Base-by-base conservation (phyloP, 2,113 vertebrate species). In the Melanerpes aurifrons region DNA sequence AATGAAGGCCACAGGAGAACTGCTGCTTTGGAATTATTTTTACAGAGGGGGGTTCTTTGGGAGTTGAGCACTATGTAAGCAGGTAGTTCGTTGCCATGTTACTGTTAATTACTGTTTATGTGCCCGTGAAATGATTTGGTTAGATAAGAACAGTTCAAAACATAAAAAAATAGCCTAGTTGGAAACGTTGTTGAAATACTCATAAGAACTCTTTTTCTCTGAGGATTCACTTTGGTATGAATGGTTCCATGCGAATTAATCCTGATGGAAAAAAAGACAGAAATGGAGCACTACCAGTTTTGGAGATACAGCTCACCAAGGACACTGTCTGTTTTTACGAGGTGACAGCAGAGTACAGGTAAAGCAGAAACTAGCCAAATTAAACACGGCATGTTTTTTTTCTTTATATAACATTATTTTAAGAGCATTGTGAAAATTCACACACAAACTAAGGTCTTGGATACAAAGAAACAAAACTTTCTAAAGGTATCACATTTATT, bases 171-270 rank as follows among this genome's bases (percentile, higher is more conserved):
- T 63, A 77, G 19, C 20, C 18, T 74, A 19, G 1, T 81, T 82
- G 61, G 32, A 83, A 85, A 47, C 4, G 15, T 6, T n/a, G 20
- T 71, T 87, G 64, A 77, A 94, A 43, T 79, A 74, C 32, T 11
- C 20, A 8, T 78, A 43, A 95, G 47, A 90, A 64, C 45, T 91
- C 40, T 88, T 92, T 96, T 71, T 95, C 26, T 95, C 91, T 15
- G 3, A 99, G 99, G 97, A 96, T 99, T 96, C 99, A 99, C 97
- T 99, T 99, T 14, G 99, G 99, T 58, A 99, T 99, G 98, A 99
- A 99, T 5, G 99, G 99, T 73, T 99, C 98, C n/a, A 90, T 99
- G 96, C 31, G 76, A 64, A 98, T 99, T 96, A 99, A 99, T 96
- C 96, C 97, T 53, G 75, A 81, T 47, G 92, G 96, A 81, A 95